Percentiles rank a stretch among this genome's conserved stretches.
Conservation (phyloP, 2,113 vertebrate species). For the Sinocyclocheilus rhinocerous region DNA sequence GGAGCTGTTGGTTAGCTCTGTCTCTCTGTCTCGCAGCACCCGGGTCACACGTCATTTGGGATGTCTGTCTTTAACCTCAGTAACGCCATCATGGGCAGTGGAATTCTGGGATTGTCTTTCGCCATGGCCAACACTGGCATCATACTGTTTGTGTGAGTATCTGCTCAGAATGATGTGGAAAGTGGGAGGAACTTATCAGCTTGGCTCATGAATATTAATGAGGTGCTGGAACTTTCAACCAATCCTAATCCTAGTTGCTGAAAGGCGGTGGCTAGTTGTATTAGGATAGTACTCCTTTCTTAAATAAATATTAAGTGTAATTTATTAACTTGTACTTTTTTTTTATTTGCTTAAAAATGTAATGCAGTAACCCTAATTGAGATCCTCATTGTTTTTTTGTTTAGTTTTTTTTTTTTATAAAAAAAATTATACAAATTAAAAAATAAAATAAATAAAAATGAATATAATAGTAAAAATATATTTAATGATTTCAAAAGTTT, state of each 20-base stretch:
- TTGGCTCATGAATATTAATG: background rate
- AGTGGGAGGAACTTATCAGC: background rate
- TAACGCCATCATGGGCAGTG: conserved; percentile 98
- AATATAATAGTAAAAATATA: too few species aligned
- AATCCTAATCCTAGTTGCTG: background rate
- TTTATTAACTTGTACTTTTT: too few species aligned
- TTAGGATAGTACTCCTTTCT: background rate
- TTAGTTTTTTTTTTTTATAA: too few species aligned
- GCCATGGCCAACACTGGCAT: conserved; percentile 98
- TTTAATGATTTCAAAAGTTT: too few species aligned
- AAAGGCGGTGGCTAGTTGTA: background rate
- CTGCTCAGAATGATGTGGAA: background rate
- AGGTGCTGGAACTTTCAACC: background rate
- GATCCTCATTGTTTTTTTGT: too few species aligned
- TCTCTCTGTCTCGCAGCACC: conserved; percentile 77
- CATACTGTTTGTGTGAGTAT: conserved; percentile 89
- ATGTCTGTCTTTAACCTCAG: conserved; percentile 97
- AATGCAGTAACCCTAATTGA: too few species aligned
- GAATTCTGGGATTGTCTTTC: conserved; percentile 92
- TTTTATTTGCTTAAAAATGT: too few species aligned
- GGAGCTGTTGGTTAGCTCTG: background rate
- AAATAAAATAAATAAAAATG: too few species aligned
- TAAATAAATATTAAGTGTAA: too few species aligned
- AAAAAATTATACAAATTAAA: too few species aligned
- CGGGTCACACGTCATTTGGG: conserved; percentile 88